Base-by-base conservation (phyloP, 2,113 vertebrate species). In the Tupaia chinensis region DNA sequence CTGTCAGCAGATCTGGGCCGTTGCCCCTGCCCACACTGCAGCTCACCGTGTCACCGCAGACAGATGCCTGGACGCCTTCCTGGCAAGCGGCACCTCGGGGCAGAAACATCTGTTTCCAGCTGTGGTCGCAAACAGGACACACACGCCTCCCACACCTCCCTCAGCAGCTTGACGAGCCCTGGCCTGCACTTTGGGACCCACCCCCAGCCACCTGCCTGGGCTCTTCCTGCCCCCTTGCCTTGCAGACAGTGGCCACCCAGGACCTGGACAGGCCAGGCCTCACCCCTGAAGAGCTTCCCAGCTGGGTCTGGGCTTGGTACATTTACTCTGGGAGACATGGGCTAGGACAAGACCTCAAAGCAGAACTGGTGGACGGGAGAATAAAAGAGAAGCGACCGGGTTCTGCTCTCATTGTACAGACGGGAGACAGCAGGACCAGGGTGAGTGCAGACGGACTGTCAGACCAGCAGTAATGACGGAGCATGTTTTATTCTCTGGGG, bases 71-170 rank as follows among this genome's bases (percentile, higher is more conserved):
- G 32, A 23, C 0, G 0, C 17, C 17, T 4, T 5, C 34, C 9
- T 23, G 25, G 53, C 15, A 27, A 3, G n/a, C 0, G 14, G 34
- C 25, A 20, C 32, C 32, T 27, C 13, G 0, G 27, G 14, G 72
- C 53, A 87, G 11, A 68, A 85, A 56, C 63, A 34, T 87, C 96
- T 87, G 63, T 61, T 94, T 92, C 77, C 93, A 82, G 15, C 13
- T 1, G 4, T 63, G 27, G 5, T 27, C 12, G 34, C 17, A 81
- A 95, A 95, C 79, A 95, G 87, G 79, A 90, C 56, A 34, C 72
- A 76, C 1, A 14, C 0, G 0, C 25, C 56, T 69, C 84, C 56
- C 27, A 32, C 23, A 23, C 34, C 29, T 60, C 66, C 79, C 58
- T 32, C 70, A 90, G 66, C 5, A 7, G 13, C 4, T 17, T 63